Conservation (phyloP, 2,113 vertebrate species). For the Oceanites oceanicus region DNA sequence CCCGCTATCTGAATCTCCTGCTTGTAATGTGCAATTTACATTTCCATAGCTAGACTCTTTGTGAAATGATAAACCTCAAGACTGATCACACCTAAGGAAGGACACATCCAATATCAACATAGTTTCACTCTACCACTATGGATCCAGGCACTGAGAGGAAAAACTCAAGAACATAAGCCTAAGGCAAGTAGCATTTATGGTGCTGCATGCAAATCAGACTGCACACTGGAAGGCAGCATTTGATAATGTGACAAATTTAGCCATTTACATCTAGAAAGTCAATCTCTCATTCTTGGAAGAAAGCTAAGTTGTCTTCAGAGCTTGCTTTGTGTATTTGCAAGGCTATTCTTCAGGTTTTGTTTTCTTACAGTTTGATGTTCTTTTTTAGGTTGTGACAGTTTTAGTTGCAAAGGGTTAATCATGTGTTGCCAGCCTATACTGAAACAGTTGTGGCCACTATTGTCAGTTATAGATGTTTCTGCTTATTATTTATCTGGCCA, state of each 20-base stretch:
- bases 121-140: neutral
- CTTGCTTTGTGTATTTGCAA: neutral
- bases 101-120: neutral
- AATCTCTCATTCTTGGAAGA: neutral
- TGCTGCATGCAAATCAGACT: neutral
- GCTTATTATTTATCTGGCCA: neutral
- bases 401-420: neutral
- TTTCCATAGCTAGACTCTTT: neutral
- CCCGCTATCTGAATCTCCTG: neutral
- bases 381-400: neutral
- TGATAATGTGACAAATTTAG: neutral
- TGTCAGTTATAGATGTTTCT: neutral
- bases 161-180: neutral
- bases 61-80: neutral
- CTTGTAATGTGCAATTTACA: neutral
- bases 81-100: neutral
- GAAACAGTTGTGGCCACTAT: neutral
- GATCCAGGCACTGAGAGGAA: neutral
- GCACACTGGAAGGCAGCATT: neutral
- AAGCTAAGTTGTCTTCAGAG: neutral
- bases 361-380: neutral
- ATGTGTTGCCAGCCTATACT: neutral
- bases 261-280: neutral
- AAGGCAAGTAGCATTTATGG: neutral
- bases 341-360: neutral